These are phyloP conservation scores for Jaculus jaculus DNA, from an alignment of 2,113 vertebrate species.

Conservation along the genomic window DNA sequence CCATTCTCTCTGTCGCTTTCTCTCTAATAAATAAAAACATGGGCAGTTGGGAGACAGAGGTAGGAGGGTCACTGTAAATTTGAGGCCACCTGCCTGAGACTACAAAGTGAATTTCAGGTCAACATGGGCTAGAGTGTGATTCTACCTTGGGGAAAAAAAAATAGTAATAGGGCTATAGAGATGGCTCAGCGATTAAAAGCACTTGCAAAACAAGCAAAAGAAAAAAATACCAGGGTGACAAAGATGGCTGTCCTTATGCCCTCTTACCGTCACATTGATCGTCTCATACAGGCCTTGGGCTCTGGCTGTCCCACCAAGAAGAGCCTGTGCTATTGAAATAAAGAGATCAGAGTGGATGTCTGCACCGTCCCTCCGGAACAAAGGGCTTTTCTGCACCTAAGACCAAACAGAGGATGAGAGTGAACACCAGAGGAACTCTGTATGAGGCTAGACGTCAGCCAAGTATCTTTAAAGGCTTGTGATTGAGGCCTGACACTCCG, in stretches of 20 bases:
- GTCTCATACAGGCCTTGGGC: constrained; percentile 95
- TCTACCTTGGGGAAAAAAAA: no score
- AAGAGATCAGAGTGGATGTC: constrained; percentile 95
- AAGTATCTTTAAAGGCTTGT: neutral
- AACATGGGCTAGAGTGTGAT: no score
- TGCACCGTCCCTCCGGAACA: constrained; percentile 95
- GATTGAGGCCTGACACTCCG: no score
- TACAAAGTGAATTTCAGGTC: no score
- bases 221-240: neutral
- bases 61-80: no score
- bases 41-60: no score
- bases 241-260: fast-evolving
- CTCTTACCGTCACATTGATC: constrained; percentile 91
- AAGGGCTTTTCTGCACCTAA: constrained; percentile 95
- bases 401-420: neutral
- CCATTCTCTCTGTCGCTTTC: no score
- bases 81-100: no score
- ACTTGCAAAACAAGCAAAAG: no score
- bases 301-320: constrained; percentile 93
- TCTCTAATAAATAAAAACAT: no score
- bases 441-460: neutral
- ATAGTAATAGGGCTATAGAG: no score
- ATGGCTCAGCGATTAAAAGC: no score
- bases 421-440: neutral
- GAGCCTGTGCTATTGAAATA: constrained; percentile 94